Percentiles rank a stretch among this genome's conserved stretches.
phyloP scores from a whole-genome alignment of 1,140 invertebrate genomes.

The Caerostris darwini region DNA sequence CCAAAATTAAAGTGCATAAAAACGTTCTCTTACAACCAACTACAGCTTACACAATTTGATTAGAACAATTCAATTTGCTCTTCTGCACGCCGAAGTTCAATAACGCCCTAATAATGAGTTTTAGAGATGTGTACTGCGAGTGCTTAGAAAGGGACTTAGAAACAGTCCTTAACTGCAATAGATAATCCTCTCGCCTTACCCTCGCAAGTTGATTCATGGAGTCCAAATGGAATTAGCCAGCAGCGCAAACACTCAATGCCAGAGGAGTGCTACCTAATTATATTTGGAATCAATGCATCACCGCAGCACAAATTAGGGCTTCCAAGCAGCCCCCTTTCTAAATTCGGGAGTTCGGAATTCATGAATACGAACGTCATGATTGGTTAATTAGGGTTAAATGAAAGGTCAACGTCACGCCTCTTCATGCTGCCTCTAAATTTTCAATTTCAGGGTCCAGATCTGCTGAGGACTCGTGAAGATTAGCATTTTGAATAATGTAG shows the following conservation, averaged over 20 bases:
- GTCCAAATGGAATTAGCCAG: conserved; percentile 40
- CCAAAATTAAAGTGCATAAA: too few species aligned
- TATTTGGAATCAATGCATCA: conserved; percentile 67
- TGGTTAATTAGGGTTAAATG: conserved; percentile 71
- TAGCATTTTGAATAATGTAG: background rate
- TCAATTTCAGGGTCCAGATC: background rate
- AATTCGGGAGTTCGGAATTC: conserved; percentile 42
- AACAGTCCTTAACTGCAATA: conserved; percentile 36
- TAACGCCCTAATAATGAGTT: conserved; percentile 57
- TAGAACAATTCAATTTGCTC: background rate
- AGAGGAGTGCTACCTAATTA: conserved; percentile 62
- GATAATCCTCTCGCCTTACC: conserved; percentile 16
- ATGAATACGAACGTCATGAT: conserved; percentile 64
- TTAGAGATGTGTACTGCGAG: background rate
- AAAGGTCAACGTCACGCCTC: conserved; percentile 59
- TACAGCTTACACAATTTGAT: too few species aligned
- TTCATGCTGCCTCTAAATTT: background rate
- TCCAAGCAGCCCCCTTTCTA: background rate
- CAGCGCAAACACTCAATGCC: conserved; percentile 50
- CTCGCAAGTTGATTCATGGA: conserved; percentile 36
- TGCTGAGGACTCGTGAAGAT: background rate
- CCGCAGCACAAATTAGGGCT: conserved; percentile 55
- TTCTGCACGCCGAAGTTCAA: conserved; percentile 21
- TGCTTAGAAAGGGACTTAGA: conserved; percentile 17
- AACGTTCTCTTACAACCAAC: too few species aligned